A percentile compares a stretch with the other conserved stretches of the same genome.
phyloP scores from a whole-genome alignment of 2,797 vertebrate genomes.

The Leptodactylus fallax region DNA sequence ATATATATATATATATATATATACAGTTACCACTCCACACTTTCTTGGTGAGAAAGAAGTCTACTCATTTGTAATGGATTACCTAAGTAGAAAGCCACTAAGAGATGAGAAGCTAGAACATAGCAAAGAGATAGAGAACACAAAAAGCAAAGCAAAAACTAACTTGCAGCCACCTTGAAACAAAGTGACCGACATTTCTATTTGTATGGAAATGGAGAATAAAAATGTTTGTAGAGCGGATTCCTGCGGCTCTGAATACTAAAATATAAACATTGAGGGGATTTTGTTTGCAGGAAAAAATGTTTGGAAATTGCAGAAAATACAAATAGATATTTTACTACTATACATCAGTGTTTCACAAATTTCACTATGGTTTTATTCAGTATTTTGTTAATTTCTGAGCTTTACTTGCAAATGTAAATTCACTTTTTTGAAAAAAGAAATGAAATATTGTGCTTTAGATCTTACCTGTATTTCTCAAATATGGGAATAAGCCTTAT shows the following conservation, averaged over 20 bases:
- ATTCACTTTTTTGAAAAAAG: background rate
- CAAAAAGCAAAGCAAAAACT: slow-evolving; percentile 1
- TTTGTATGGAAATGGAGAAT: slow-evolving; percentile 47
- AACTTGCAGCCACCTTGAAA: slow-evolving; percentile 43
- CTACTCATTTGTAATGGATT: slow-evolving; percentile 29
- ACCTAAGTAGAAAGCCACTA: slow-evolving; percentile 7
- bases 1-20: slow-evolving; percentile 19
- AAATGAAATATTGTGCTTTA: background rate
- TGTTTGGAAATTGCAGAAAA: slow-evolving; percentile 17
- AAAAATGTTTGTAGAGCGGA: slow-evolving; percentile 33
- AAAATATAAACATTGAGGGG: slow-evolving; percentile 31
- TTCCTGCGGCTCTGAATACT: slow-evolving; percentile 20
- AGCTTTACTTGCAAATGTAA: background rate
- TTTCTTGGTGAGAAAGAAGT: background rate
- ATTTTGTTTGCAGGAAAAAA: slow-evolving; percentile 35
- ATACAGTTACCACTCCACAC: background rate
- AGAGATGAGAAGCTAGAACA: slow-evolving; percentile 13
- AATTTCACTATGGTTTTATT: background rate
- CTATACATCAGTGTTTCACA: background rate
- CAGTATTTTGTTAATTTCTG: background rate
- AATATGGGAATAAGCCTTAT: background rate
- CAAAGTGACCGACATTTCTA: slow-evolving; percentile 50
- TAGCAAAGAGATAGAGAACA: background rate
- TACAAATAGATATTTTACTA: slow-evolving; percentile 11
- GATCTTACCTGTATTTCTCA: background rate